Percentiles rank a stretch among this genome's conserved stretches.
Conservation (phyloP, 2,797 vertebrate genomes). For the Aeoliscus strigatus region DNA sequence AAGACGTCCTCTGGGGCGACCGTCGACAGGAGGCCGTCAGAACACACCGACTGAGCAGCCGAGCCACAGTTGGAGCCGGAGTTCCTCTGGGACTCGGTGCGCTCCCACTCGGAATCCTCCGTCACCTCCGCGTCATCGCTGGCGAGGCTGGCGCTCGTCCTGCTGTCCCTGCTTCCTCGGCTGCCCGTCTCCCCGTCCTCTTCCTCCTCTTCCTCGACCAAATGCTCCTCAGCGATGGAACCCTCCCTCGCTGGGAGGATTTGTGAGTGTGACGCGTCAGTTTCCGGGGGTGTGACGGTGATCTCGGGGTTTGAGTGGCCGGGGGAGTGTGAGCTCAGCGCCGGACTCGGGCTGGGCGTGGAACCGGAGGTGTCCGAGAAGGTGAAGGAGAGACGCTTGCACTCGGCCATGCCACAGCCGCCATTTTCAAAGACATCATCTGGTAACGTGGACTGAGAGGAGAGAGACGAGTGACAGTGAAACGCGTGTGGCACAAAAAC, state of each 20-base stretch:
- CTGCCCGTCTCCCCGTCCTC: conserved; percentile 61
- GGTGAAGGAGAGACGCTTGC: conserved; percentile 87
- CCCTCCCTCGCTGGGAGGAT: conserved; percentile 50
- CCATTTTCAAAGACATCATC: conserved; percentile 89
- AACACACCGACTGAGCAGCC: conserved; percentile 52
- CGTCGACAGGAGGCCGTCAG: conserved; percentile 55
- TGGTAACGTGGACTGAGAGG: conserved; percentile 82
- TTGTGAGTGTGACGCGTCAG: conserved; percentile 52
- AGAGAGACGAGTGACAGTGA: conserved; percentile 8
- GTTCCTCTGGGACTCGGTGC: conserved; percentile 62
- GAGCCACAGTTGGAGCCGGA: conserved; percentile 59
- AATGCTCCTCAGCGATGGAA: conserved; percentile 64
- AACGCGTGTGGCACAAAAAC: not conserved
- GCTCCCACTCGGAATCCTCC: conserved; percentile 73
- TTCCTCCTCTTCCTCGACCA: conserved; percentile 55
- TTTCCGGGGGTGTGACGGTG: conserved; percentile 78
- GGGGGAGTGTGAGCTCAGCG: conserved; percentile 62
- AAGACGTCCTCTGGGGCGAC: conserved; percentile 73
- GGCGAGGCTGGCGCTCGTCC: conserved; percentile 63
- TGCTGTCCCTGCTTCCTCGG: conserved; percentile 53
- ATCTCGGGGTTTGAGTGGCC: conserved; percentile 85
- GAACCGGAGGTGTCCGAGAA: conserved; percentile 75
- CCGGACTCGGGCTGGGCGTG: conserved; percentile 63
- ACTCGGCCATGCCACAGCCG: conserved; percentile 73
- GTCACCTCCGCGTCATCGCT: conserved; percentile 64